Percentiles rank a stretch among this genome's conserved stretches.
phyloP scores from a whole-genome alignment of 2,113 vertebrate species.

The Sylvietta virens region DNA sequence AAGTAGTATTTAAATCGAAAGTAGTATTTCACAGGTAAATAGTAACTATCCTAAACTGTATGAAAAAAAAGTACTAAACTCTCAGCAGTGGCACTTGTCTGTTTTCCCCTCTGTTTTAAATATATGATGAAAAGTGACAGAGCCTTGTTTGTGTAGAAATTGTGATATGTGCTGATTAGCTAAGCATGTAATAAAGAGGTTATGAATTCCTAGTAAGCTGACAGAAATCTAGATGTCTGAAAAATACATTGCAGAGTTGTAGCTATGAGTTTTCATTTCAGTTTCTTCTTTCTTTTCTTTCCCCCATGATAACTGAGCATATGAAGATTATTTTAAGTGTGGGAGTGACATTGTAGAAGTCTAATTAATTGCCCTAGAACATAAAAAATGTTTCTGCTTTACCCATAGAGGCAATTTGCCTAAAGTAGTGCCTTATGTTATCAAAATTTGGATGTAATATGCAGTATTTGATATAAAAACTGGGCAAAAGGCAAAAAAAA shows the following conservation, averaged over 20 bases:
- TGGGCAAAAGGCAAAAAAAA: neutral
- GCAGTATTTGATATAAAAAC: neutral
- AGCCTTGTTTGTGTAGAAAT: neutral
- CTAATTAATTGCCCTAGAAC: slow-evolving; percentile 56
- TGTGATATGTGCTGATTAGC: neutral
- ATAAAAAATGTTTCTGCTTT: slow-evolving; percentile 45
- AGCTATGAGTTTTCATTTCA: neutral
- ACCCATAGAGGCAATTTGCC: slow-evolving; percentile 8
- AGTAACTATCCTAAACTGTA: neutral
- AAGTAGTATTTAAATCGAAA: neutral
- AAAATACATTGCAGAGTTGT: neutral
- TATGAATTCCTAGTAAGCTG: neutral
- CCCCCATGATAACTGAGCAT: slow-evolving; percentile 25
- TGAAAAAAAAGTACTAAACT: neutral
- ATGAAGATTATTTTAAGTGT: slow-evolving; percentile 58
- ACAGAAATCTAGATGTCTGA: slow-evolving; percentile 4
- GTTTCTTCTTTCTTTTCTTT: neutral
- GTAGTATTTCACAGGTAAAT: neutral
- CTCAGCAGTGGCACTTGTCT: neutral
- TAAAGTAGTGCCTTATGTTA: neutral
- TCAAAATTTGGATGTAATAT: neutral
- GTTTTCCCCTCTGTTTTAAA: neutral
- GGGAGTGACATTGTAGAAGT: slow-evolving; percentile 42
- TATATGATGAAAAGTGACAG: neutral
- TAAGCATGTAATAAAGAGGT: slow-evolving; percentile 13